Evolutionary conservation across 2,888 invertebrate species (phyloP).

Genomic region (Aporophyla lueneburgensis): DNA sequence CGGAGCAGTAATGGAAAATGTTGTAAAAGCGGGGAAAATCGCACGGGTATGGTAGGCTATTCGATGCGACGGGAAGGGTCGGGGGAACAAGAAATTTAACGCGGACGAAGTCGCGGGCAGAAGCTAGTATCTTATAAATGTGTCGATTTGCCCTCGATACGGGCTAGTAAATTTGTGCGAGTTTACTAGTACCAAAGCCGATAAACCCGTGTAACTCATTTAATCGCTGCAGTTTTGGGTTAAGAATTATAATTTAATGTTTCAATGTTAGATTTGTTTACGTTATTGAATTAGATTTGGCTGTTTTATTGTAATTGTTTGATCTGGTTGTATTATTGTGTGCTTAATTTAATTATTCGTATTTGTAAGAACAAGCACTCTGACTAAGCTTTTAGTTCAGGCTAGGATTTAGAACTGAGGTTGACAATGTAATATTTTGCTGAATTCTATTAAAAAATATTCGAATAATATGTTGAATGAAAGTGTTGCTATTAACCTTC

Average conservation of each 20-base stretch:
- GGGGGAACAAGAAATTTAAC: too few species aligned
- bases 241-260: conserved; percentile 33
- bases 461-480: not conserved
- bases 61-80: too few species aligned
- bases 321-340: conserved; percentile 26
- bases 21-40: too few species aligned
- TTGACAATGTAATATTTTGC: not conserved
- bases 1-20: too few species aligned
- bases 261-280: conserved; percentile 42
- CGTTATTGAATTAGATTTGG: conserved; percentile 36
- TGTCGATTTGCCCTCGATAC: too few species aligned
- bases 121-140: too few species aligned
- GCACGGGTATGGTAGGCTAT: too few species aligned
- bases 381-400: not conserved
- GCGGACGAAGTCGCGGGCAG: too few species aligned
- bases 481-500: not conserved
- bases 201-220: conserved; percentile 5
- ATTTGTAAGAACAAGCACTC: not conserved
- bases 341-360: conserved; percentile 11
- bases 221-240: conserved; percentile 36
- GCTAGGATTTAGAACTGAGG: not conserved
- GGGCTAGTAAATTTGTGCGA: too few species aligned
- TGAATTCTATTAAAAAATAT: not conserved
- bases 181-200: too few species aligned
- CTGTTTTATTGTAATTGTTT: conserved; percentile 19